Evolutionary conservation across 2,888 invertebrate species (phyloP).

Genomic region (Tetrapedia diversipes): DNA sequence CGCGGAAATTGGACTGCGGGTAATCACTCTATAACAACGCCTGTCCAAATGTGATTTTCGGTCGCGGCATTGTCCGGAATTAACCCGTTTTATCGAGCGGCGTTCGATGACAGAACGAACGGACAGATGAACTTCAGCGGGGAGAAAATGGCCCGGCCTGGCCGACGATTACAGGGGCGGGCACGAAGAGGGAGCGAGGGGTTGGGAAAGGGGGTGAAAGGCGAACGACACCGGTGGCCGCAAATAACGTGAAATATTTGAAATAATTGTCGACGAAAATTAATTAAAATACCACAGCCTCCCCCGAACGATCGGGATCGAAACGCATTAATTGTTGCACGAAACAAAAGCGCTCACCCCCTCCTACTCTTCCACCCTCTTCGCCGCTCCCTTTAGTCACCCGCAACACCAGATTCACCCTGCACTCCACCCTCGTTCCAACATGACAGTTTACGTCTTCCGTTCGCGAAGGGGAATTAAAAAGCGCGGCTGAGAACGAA

Average conservation of each 20-base stretch:
- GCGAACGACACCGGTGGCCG: slow-evolving; percentile 46
- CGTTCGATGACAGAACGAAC: slow-evolving; percentile 42
- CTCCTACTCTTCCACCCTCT: background rate
- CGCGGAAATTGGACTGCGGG: slow-evolving; percentile 56
- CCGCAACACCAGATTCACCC: too few relatives aligned
- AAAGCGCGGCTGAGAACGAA: slow-evolving; percentile 39
- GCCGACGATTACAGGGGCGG: too few relatives aligned
- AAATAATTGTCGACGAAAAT: slow-evolving; percentile 64
- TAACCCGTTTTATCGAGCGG: slow-evolving; percentile 62
- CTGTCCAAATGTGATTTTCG: slow-evolving; percentile 62
- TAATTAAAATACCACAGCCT: slow-evolving; percentile 68
- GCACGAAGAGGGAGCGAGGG: background rate
- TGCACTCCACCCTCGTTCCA: background rate
- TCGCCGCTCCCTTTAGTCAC: too few relatives aligned
- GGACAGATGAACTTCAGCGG: slow-evolving; percentile 50
- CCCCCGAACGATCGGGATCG: slow-evolving; percentile 20
- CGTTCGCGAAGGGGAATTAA: slow-evolving; percentile 31
- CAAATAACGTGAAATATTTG: slow-evolving; percentile 70
- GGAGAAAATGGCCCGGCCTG: slow-evolving; percentile 27
- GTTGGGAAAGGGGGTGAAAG: background rate
- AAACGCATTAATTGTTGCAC: slow-evolving; percentile 46
- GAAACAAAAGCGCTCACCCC: slow-evolving; percentile 38
- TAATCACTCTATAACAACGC: slow-evolving; percentile 58
- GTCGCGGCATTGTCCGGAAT: slow-evolving; percentile 57
- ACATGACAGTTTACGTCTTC: slow-evolving; percentile 54